phyloP scores from a whole-genome alignment of 92 coral and sea anemone genomes.

The Siderastrea radians region DNA sequence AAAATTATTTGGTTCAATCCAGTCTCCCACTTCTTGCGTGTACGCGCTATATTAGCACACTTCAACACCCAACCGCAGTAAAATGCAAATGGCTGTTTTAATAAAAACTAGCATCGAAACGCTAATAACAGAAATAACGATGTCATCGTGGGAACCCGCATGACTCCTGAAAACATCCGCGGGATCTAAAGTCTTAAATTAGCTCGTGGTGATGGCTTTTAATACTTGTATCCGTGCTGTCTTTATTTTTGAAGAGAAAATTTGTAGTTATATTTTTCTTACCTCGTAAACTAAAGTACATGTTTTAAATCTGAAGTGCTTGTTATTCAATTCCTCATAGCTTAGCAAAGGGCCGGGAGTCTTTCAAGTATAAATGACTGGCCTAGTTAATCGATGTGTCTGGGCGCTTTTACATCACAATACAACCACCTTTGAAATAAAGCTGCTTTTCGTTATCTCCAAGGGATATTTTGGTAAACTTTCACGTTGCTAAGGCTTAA shows the following conservation, averaged over 20 bases:
- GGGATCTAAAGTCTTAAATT: background rate
- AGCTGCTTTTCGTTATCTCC: background rate
- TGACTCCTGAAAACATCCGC: background rate
- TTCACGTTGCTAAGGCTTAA: constrained; percentile 9
- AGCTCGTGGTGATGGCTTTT: background rate
- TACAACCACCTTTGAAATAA: background rate
- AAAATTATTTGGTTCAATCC: too few relatives aligned
- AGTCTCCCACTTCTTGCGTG: too few relatives aligned
- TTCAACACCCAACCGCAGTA: too few relatives aligned
- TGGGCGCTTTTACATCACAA: background rate
- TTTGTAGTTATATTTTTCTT: too few relatives aligned
- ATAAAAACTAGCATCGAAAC: background rate
- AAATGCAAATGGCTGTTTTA: background rate
- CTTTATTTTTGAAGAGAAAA: too few relatives aligned
- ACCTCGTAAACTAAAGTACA: too few relatives aligned
- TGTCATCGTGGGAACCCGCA: background rate
- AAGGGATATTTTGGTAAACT: background rate
- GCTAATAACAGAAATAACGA: background rate
- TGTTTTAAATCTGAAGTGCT: too few relatives aligned
- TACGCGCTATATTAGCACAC: too few relatives aligned
- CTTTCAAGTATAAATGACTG: background rate
- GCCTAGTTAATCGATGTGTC: background rate
- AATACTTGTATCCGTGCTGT: too few relatives aligned
- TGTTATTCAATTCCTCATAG: too few relatives aligned
- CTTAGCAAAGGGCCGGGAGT: too few relatives aligned